These are phyloP conservation scores for Globodera ellingtonae DNA, from an alignment of 1,140 invertebrate genomes.

Conservation along the genomic window DNA sequence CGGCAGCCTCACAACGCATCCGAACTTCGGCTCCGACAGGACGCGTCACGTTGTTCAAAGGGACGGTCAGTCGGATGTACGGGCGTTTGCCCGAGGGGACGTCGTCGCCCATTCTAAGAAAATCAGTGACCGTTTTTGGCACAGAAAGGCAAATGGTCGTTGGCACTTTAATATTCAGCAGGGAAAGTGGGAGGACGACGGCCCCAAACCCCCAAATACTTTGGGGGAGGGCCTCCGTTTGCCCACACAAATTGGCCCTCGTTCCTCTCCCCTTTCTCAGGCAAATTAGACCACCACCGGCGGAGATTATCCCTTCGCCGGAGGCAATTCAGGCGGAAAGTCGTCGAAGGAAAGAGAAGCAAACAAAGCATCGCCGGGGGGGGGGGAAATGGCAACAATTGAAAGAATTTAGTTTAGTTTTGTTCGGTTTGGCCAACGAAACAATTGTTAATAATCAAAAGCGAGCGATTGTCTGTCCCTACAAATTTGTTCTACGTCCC, in stretches of 20 bases:
- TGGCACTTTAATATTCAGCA: not conserved
- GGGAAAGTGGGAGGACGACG: not conserved
- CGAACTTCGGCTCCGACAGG: constrained; percentile 59
- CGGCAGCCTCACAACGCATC: constrained; percentile 61
- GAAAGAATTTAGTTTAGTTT: not conserved
- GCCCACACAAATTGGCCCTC: constrained; percentile 10
- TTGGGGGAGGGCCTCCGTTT: not conserved
- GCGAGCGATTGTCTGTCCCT: not conserved
- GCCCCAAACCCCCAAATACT: not conserved
- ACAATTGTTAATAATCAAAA: too few species aligned
- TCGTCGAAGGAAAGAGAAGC: not conserved
- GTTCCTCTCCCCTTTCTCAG: not conserved
- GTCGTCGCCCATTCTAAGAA: constrained; percentile 61
- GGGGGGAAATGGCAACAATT: not conserved
- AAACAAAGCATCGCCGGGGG: not conserved
- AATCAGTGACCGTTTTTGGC: constrained; percentile 4
- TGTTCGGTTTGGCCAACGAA: too few species aligned
- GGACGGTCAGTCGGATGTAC: constrained; percentile 59
- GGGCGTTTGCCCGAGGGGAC: constrained; percentile 49
- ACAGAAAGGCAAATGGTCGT: not conserved
- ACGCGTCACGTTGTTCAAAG: constrained; percentile 58
- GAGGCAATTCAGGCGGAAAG: constrained; percentile 3
- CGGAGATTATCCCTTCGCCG: constrained; percentile 8
- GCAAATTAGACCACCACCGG: constrained; percentile 6
- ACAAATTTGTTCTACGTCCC: not conserved